A percentile compares a stretch with the other conserved stretches of the same genome.
Conservation (phyloP, 2,113 vertebrate species). For the Oncorhynchus tshawytscha region DNA sequence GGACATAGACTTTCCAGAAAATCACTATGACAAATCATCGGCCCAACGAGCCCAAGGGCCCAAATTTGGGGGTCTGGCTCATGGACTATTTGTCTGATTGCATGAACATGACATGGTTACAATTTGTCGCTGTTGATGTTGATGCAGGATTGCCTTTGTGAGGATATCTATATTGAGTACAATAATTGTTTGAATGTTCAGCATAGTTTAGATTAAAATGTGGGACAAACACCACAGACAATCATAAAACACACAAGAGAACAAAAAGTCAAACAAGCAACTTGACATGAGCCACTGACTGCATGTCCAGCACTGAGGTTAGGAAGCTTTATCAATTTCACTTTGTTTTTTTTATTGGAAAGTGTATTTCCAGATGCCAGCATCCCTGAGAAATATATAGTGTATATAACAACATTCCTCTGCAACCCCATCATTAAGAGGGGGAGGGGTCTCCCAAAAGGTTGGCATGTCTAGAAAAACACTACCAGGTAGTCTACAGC, state of each 20-base stretch:
- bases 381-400: conserved; percentile 73
- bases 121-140: too few species aligned
- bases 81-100: too few species aligned
- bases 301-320: conserved; percentile 22
- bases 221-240: not conserved
- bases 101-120: too few species aligned
- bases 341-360: conserved; percentile 60
- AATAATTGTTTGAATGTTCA: too few species aligned
- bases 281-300: conserved; percentile 1
- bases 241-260: not conserved
- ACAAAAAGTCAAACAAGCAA: not conserved
- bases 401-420: conserved; percentile 49
- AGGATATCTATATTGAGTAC: too few species aligned
- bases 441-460: conserved; percentile 38
- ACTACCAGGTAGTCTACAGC: conserved; percentile 27
- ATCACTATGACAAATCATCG: too few species aligned
- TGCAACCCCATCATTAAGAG: conserved; percentile 44
- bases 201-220: too few species aligned
- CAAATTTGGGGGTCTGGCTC: too few species aligned
- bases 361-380: conserved; percentile 71
- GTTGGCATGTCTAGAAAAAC: conserved; percentile 39
- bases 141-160: too few species aligned
- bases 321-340: conserved; percentile 39
- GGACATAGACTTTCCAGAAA: too few species aligned
- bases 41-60: too few species aligned